phyloP scores from a whole-genome alignment of 2,797 vertebrate genomes.

The Hafferia zeledoni region DNA sequence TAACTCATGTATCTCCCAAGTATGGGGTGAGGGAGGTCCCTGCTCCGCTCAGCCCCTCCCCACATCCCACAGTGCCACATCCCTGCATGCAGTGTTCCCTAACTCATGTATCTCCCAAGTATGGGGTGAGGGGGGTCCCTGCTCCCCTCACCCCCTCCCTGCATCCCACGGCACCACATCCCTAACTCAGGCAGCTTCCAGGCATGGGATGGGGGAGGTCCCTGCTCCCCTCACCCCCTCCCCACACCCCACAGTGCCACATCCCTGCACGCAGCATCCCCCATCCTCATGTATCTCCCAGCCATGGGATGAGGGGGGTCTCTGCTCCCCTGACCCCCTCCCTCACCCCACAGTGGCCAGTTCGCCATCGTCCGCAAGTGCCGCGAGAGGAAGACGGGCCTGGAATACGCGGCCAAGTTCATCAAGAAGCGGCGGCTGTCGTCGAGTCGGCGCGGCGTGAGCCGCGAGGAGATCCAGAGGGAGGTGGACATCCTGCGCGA shows the following conservation, averaged over 20 bases:
- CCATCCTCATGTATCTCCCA: accelerated
- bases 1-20: too few relatives aligned
- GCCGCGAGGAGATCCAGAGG: constrained; percentile 95
- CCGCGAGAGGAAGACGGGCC: constrained; percentile 83
- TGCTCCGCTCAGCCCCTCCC: too few relatives aligned
- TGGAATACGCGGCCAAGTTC: constrained; percentile 94
- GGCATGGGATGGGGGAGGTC: accelerated
- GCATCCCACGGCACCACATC: constrained; percentile 60
- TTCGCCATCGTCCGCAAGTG: constrained; percentile 97
- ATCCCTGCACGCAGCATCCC: too few relatives aligned
- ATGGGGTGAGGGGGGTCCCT: accelerated
- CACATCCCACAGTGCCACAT: too few relatives aligned
- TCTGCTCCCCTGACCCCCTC: not conserved
- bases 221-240: not conserved
- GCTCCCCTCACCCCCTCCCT: too few relatives aligned
- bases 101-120: not conserved
- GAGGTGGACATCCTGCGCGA: constrained; percentile 96
- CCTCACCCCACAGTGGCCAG: constrained; percentile 81
- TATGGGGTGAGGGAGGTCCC: too few relatives aligned
- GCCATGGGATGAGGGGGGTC: accelerated
- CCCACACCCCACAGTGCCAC: constrained; percentile 58
- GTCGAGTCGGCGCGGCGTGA: constrained; percentile 93
- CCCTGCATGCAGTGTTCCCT: too few relatives aligned
- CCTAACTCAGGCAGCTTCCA: not conserved
- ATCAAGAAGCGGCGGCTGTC: constrained; percentile 97